Percentiles rank a stretch among this genome's conserved stretches.
These are phyloP conservation scores for Plutomurus gul DNA, from an alignment of 1,140 invertebrate genomes.

Conservation along the genomic window DNA sequence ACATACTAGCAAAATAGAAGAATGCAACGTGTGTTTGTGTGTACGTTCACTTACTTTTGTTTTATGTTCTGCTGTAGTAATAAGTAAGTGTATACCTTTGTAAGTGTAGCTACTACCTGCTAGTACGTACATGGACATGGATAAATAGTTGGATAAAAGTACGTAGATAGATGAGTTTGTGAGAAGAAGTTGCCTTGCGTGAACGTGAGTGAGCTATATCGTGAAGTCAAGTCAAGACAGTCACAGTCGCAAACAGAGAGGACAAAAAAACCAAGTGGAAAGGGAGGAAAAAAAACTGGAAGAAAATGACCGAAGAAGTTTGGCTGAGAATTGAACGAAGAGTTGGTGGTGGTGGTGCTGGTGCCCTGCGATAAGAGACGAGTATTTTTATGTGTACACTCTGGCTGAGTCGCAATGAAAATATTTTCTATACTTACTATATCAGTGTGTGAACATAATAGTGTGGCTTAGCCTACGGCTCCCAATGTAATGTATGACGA, in stretches of 20 bases:
- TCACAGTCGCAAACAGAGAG: background rate
- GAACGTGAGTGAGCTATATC: slow-evolving; percentile 17
- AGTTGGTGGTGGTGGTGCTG: background rate
- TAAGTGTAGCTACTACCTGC: no score
- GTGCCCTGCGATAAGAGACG: background rate
- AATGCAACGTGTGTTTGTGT: background rate
- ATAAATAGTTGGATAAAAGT: background rate
- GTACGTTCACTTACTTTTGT: no score
- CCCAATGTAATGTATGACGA: no score
- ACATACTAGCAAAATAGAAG: background rate
- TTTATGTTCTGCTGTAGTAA: no score
- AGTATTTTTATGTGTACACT: background rate
- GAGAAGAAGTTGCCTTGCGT: background rate
- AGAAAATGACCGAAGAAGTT: slow-evolving; percentile 38
- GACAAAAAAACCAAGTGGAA: background rate
- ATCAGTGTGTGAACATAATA: no score
- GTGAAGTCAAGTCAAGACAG: background rate
- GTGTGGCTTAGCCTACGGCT: no score
- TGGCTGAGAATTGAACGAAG: background rate
- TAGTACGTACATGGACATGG: background rate
- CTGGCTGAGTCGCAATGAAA: no score
- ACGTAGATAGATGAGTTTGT: background rate
- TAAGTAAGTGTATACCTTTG: no score
- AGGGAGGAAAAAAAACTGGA: slow-evolving; percentile 15
- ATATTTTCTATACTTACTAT: no score